A percentile compares a stretch with the other conserved stretches of the same genome.
Evolutionary conservation across 2,797 vertebrate genomes (phyloP).

Genomic region (Semaprochilodus insignis): DNA sequence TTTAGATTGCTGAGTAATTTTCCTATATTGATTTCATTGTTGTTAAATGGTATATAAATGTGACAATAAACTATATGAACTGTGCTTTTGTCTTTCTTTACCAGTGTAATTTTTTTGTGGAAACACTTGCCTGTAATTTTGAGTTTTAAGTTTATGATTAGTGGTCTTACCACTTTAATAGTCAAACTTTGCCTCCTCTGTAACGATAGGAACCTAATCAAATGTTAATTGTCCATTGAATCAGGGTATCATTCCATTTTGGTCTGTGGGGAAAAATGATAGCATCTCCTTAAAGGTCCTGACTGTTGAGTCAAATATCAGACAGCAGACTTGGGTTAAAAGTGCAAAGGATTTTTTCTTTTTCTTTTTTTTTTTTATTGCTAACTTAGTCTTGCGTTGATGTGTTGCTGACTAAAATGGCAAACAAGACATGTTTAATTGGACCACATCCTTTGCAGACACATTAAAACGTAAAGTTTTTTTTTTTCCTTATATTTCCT

Average conservation of each 20-base stretch:
- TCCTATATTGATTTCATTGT: conserved; percentile 90
- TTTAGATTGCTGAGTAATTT: conserved; percentile 62
- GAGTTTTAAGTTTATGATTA: conserved; percentile 20
- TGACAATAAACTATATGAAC: conserved; percentile 99
- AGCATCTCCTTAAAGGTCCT: background rate
- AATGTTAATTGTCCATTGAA: background rate
- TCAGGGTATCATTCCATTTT: background rate
- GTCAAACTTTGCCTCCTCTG: conserved; percentile 22
- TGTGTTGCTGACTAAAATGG: background rate
- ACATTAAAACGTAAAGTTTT: background rate
- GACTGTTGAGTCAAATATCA: conserved; percentile 3
- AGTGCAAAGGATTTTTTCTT: conserved; percentile 6
- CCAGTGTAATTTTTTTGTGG: conserved; percentile 84
- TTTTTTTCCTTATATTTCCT: background rate
- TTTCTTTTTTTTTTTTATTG: background rate
- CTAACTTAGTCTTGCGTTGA: background rate
- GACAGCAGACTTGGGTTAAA: conserved; percentile 16
- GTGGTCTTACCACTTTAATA: conserved; percentile 3
- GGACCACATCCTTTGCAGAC: background rate
- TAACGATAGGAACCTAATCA: background rate
- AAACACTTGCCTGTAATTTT: conserved; percentile 41
- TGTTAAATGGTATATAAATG: conserved; percentile 92
- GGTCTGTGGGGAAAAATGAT: background rate
- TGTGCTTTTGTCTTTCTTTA: conserved; percentile 99
- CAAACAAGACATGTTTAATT: background rate